Percentiles rank a stretch among this genome's conserved stretches.
These are phyloP conservation scores for Cenopis cana DNA, from an alignment of 2,888 invertebrate species.

Conservation along the genomic window DNA sequence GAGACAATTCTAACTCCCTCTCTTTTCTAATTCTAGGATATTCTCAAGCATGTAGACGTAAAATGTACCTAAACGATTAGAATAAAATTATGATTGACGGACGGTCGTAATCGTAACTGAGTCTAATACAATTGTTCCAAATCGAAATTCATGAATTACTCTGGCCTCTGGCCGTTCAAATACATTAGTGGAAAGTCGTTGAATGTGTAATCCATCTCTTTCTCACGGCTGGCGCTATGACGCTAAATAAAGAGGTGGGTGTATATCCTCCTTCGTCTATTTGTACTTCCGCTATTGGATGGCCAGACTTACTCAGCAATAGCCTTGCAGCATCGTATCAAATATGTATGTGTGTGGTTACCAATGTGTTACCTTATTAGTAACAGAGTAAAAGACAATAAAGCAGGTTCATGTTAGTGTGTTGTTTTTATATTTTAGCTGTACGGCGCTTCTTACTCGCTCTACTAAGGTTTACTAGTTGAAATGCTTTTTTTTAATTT, in stretches of 20 bases:
- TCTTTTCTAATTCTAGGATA: neutral
- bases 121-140: neutral
- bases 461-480: neutral
- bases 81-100: conserved; percentile 9
- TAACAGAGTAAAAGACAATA: neutral
- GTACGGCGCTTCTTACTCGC: neutral
- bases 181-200: neutral
- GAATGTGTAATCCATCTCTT: neutral
- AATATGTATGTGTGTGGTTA: neutral
- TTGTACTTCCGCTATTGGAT: neutral
- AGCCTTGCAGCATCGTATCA: neutral
- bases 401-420: neutral
- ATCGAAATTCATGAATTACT: neutral
- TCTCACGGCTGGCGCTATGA: neutral
- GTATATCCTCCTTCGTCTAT: neutral
- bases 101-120: neutral
- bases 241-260: neutral
- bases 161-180: neutral
- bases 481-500: neutral
- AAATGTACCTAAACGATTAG: neutral
- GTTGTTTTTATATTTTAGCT: neutral
- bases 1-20: conserved; percentile 1
- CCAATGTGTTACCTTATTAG: neutral
- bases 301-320: neutral
- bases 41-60: neutral